Evolutionary conservation across 2,797 vertebrate genomes (phyloP).

Genomic region (Psittacula derbiana): DNA sequence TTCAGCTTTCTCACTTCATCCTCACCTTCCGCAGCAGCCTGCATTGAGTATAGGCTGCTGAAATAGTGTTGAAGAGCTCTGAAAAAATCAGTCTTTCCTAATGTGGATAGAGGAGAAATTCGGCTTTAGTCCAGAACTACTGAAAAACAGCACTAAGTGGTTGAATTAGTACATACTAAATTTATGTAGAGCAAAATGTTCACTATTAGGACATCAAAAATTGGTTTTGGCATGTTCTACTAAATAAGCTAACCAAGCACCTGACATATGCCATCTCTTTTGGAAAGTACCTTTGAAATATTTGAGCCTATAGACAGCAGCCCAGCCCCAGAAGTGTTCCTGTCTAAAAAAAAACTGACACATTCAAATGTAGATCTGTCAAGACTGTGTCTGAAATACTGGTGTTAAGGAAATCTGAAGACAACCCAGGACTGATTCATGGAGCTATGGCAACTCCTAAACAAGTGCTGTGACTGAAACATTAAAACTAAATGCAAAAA

Average conservation of each 20-base stretch:
- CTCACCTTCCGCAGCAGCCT: not conserved
- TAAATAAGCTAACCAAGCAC: not conserved
- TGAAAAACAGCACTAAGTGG: not conserved
- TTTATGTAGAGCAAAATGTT: not conserved
- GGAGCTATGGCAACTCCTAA: not conserved
- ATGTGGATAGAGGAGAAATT: not conserved
- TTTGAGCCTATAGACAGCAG: not conserved
- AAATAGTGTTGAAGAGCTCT: not conserved
- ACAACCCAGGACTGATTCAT: not conserved
- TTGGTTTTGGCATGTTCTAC: not conserved
- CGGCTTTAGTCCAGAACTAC: not conserved
- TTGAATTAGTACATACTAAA: not conserved
- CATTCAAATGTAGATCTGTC: not conserved
- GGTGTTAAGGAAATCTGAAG: conserved; percentile 11
- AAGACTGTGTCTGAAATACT: not conserved
- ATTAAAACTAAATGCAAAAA: not conserved
- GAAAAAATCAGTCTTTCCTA: not conserved
- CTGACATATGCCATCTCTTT: not conserved
- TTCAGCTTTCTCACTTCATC: not conserved
- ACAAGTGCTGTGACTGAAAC: not conserved
- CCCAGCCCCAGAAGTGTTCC: not conserved
- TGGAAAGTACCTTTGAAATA: not conserved
- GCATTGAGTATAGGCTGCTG: not conserved
- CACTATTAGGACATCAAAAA: not conserved
- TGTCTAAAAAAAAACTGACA: not conserved